These are phyloP conservation scores for Boloria euphrosyne DNA, from an alignment of 2,888 invertebrate genomes.

Conservation along the genomic window DNA sequence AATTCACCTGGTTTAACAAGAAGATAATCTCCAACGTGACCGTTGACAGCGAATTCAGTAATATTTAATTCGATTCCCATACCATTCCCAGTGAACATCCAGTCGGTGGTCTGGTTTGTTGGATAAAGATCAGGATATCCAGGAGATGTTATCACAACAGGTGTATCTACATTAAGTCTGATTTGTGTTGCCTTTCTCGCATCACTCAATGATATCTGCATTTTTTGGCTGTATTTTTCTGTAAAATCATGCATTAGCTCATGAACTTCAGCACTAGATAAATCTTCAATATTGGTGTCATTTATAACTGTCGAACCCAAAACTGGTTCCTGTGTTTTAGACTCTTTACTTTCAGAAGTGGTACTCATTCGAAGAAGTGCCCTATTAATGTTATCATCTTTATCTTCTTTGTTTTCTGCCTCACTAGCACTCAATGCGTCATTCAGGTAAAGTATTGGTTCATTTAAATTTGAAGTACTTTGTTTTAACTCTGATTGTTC, in stretches of 20 bases:
- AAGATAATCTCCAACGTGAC: constrained; percentile 63
- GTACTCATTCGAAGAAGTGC: constrained; percentile 2
- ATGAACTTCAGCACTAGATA: constrained; percentile 51
- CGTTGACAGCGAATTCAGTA: constrained; percentile 63
- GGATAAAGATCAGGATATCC: constrained; percentile 61
- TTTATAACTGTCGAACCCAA: background rate
- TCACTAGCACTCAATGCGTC: constrained; percentile 52
- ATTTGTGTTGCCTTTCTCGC: constrained; percentile 26
- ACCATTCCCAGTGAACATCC: constrained; percentile 67
- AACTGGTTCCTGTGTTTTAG: background rate
- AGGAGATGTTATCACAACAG: constrained; percentile 58
- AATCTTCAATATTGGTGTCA: constrained; percentile 39
- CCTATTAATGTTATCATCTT: constrained; percentile 27
- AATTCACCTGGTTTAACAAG: constrained; percentile 66
- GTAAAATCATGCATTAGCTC: constrained; percentile 53
- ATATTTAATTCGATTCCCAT: constrained; percentile 71
- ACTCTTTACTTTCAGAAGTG: background rate
- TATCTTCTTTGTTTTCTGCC: constrained; percentile 28
- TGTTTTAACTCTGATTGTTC: constrained; percentile 22
- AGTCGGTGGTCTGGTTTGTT: constrained; percentile 59
- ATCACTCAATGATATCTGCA: constrained; percentile 20
- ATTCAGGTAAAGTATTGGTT: constrained; percentile 47
- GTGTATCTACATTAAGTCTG: constrained; percentile 51
- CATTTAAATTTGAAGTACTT: constrained; percentile 1
- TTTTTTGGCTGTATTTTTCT: constrained; percentile 5